Base-by-base conservation (phyloP, 2,113 vertebrate species). In the Candoia aspera region DNA sequence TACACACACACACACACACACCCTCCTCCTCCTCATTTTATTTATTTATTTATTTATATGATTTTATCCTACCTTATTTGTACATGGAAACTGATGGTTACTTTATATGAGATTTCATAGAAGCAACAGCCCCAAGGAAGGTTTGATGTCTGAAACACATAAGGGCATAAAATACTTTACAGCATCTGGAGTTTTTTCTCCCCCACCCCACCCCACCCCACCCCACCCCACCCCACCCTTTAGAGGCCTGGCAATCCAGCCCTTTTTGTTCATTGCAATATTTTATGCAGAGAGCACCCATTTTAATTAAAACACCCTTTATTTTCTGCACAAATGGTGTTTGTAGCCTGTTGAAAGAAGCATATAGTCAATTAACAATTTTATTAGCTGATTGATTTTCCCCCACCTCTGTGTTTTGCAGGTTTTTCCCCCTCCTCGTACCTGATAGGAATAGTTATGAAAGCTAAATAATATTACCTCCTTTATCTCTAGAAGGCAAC, bases 301-400 rank as follows among this genome's bases (percentile, higher is more conserved):
- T 96, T 97, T 96, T 97, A 49, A 97, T 97, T 97, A 97, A 97
- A 96, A 87, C 73, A 91, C 11, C 42, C 87, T 95, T 95, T 94
- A 94, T 90, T 94, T 91, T 97, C 94, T 96, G 95, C 91, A 96
- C 92, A 95, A 95, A 95, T 96, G 97, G 93, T 95, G 96, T 91
- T 95, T 96, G 94, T 91, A 91, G 95, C 84, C 93, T 95, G 33
- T 95, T 95, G 93, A 93, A 96, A 97, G 88, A 93, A 96, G 93
- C 96, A 95, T 97, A 97, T 97, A 96, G 96, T 97, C 97, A 98
- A 98, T 98, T 98, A 98, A 96, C 95, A 96, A 96, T 98, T 98
- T 98, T 97, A 98, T 97, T 97, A 98, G 96, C 96, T 94, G 95
- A 96, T 97, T 97, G 97, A 98, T 97, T 97, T 23, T 17, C 96